Evolutionary conservation across 2,888 invertebrate species (phyloP).

Genomic region (Erebia aethiops): DNA sequence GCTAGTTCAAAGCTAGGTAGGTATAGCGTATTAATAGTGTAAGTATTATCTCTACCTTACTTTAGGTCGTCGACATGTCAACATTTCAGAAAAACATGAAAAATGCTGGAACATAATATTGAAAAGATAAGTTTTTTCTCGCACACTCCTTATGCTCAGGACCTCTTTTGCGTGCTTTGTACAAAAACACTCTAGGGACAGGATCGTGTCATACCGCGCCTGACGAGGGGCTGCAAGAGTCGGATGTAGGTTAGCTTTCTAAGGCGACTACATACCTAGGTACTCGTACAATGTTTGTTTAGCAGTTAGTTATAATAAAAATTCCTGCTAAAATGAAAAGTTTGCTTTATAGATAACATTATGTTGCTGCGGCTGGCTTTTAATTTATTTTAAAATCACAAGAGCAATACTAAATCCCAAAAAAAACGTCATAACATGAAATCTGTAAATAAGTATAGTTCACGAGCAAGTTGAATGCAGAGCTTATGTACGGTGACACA

Average conservation of each 20-base stretch:
- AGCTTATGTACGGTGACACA: too few species aligned
- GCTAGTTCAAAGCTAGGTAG: too few species aligned
- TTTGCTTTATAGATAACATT: not conserved
- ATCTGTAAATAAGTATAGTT: too few species aligned
- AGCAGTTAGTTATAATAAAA: not conserved
- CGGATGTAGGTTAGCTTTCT: slow-evolving; percentile 26
- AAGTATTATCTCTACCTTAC: not conserved
- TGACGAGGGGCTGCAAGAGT: slow-evolving; percentile 19
- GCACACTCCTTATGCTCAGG: slow-evolving; percentile 13
- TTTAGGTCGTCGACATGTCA: not conserved
- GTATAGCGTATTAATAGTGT: too few species aligned
- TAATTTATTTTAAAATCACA: too few species aligned
- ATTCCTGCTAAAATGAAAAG: not conserved
- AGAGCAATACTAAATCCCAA: too few species aligned
- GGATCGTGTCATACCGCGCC: slow-evolving; percentile 25
- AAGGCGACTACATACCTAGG: slow-evolving; percentile 2
- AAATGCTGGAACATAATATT: slow-evolving; percentile 4
- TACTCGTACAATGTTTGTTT: slow-evolving; percentile 8
- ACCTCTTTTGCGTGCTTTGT: slow-evolving; percentile 26
- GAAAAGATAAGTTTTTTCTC: slow-evolving; percentile 24
- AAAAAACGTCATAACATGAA: too few species aligned
- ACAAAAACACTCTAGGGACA: slow-evolving; percentile 25
- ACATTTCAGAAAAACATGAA: slow-evolving; percentile 13
- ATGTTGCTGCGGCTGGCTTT: too few species aligned
- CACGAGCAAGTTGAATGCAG: too few species aligned